Conservation (phyloP, 2,113 vertebrate genomes). For the Mirounga angustirostris region DNA sequence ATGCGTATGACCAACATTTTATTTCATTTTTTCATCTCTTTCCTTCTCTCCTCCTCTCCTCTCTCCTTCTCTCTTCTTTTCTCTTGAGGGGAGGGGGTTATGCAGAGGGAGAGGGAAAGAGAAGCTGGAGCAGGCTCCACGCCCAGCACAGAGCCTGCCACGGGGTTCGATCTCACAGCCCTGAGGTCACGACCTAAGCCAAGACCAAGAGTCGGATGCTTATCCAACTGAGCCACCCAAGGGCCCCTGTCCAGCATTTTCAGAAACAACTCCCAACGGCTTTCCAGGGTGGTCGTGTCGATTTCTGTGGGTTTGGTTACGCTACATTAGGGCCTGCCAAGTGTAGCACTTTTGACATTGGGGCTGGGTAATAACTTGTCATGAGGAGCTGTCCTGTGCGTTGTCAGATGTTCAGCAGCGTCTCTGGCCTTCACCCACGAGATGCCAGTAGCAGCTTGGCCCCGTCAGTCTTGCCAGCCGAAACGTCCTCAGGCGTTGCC, state of each 20-base stretch:
- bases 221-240: no score
- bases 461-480: not conserved
- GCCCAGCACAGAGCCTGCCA: no score
- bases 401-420: no score
- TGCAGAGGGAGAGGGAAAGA: not conserved
- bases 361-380: not conserved
- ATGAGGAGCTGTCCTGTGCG: not conserved
- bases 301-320: not conserved
- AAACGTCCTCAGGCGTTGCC: not conserved
- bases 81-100: not conserved
- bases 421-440: not conserved
- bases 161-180: not conserved
- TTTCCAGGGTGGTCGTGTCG: accelerated
- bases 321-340: not conserved
- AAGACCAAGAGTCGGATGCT: not conserved
- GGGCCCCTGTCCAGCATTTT: not conserved
- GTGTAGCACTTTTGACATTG: accelerated
- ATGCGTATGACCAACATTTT: not conserved
- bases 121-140: not conserved
- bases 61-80: not conserved
- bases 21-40: not conserved
- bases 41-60: not conserved
- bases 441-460: not conserved
- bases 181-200: not conserved
- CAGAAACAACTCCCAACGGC: accelerated